Evolutionary conservation across 2,113 vertebrate species (phyloP), one percentile per base, ranked within the genome.

Genomic region (Polypterus senegalus): DNA sequence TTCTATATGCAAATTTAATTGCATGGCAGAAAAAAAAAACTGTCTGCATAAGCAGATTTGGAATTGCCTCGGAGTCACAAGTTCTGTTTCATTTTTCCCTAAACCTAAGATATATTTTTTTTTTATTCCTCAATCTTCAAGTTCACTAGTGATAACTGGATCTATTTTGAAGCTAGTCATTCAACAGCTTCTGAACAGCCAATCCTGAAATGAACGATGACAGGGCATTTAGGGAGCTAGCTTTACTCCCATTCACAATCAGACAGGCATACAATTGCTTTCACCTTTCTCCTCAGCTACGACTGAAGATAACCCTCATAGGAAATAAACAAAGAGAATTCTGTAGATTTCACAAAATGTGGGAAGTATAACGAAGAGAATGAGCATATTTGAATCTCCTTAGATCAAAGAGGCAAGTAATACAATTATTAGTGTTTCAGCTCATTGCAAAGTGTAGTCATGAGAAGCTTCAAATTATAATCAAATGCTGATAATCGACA

Each of bases 81-180:
- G 52, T 8, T 54, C n/a, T 54, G 52, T n/a, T 54, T 54, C 7
- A 7, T 54, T 54, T n/a, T 8, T 9, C 7, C 58, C 43, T 10
- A 5, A 47, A 7, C 10, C 43, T 59, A 6, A 46, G 58, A 43
- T 59, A 67, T 71, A 47, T 58, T 49, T 66, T 72, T 72, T 74
- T 75, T 68, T 67, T 66, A 69, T 59, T 62, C 58, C 79, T 80
- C 65, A 79, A 77, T 73, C 58, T 60, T 69, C 65, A 69, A 67
- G 64, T 66, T 81, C 68, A 65, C 67, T 64, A 70, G 57, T 63
- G 79, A 58, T 53, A 77, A 74, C 63, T 70, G 62, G 61, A 77
- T 71, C 71, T 79, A 71, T 79, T 77, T 78, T 71, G 81, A 66
- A 83, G 69, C 69, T 68, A 76, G 56, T 76, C 69, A 77, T 76